phyloP scores from a whole-genome alignment of 2,888 invertebrate genomes.

The Nowickia ferox region DNA sequence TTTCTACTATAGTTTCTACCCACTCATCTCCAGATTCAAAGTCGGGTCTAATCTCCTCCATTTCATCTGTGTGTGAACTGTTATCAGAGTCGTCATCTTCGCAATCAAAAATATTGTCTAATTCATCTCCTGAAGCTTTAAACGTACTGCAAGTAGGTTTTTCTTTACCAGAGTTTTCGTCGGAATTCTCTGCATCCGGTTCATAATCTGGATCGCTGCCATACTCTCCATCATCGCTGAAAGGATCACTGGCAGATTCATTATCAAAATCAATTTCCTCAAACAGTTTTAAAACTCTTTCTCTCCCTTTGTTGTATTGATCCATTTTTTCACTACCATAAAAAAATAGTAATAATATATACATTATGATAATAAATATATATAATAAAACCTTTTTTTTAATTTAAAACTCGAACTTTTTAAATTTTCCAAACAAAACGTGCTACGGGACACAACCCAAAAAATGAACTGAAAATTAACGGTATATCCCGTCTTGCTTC shows the following conservation, averaged over 20 bases:
- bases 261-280: conserved; percentile 19
- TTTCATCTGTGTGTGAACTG: conserved; percentile 14
- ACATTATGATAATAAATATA: not conserved
- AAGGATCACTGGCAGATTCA: conserved; percentile 24
- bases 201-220: conserved; percentile 45
- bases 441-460: conserved; percentile 23
- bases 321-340: not conserved
- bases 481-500: conserved; percentile 18
- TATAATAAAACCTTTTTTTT: not conserved
- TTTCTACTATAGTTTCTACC: conserved; percentile 8
- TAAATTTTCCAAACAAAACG: conserved; percentile 3
- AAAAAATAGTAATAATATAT: not conserved
- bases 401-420: not conserved
- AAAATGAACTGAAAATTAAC: conserved; percentile 15
- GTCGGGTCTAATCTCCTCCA: not conserved
- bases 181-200: conserved; percentile 2
- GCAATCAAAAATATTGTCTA: not conserved
- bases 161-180: not conserved
- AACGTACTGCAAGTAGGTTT: conserved; percentile 14
- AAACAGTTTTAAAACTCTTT: conserved; percentile 30
- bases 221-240: conserved; percentile 36
- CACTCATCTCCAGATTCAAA: conserved; percentile 13
- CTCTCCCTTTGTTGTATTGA: not conserved
- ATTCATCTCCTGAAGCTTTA: not conserved
- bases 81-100: conserved; percentile 7